These are phyloP conservation scores for Podocnemis expansa DNA, from an alignment of 2,113 vertebrate genomes.

Conservation along the genomic window DNA sequence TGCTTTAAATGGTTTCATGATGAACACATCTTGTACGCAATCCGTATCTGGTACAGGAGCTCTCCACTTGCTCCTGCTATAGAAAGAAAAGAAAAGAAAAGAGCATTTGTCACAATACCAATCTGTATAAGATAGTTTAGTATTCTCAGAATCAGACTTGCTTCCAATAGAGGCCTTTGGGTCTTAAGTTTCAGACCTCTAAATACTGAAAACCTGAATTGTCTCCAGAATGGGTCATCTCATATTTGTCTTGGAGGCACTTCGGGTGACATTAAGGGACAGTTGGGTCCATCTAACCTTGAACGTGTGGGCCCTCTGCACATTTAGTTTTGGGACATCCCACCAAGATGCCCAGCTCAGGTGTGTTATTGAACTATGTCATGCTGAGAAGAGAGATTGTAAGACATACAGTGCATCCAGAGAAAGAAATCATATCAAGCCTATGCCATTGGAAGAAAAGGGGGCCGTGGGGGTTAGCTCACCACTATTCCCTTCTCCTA, in stretches of 20 bases:
- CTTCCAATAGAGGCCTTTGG: not conserved
- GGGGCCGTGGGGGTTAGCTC: not conserved
- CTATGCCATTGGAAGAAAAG: not conserved
- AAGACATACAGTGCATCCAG: not conserved
- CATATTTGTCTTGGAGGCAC: slow-evolving; percentile 27
- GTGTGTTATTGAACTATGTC: not conserved
- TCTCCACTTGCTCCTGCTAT: not conserved
- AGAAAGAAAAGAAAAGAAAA: not conserved
- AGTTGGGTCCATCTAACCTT: slow-evolving; percentile 20
- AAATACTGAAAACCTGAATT: not conserved
- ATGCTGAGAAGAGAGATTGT: not conserved
- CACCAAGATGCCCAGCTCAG: not conserved
- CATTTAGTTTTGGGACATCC: not conserved
- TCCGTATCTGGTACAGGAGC: not conserved
- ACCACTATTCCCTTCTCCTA: too few species aligned
- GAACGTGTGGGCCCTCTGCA: not conserved
- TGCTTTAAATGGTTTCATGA: not conserved
- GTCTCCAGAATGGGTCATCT: slow-evolving; percentile 5
- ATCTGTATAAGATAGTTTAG: not conserved
- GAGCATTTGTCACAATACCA: not conserved
- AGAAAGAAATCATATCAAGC: not conserved
- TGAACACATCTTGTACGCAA: not conserved
- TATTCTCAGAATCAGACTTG: not conserved
- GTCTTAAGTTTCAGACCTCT: not conserved
- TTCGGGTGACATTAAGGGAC: slow-evolving; percentile 36